phyloP scores from a whole-genome alignment of 2,888 invertebrate genomes.

The Scaptomyza polygonia region DNA sequence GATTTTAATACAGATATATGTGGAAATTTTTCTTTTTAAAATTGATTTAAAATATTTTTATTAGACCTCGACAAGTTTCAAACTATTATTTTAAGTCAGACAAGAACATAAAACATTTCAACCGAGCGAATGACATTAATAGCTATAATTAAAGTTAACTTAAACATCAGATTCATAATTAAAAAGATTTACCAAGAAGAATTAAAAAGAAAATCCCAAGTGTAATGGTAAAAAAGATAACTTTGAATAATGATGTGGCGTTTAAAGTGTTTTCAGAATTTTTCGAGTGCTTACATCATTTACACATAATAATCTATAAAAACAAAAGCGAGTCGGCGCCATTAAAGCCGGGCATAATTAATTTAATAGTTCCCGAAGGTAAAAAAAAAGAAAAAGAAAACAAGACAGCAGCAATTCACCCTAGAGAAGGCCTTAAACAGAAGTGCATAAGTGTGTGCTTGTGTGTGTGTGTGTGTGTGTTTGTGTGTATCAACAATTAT shows the following conservation, averaged over 20 bases:
- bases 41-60: no score
- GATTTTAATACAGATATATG: no score
- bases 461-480: not conserved
- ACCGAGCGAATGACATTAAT: no score
- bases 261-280: constrained; percentile 25
- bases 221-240: constrained; percentile 25
- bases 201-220: not conserved
- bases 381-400: constrained; percentile 44
- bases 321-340: constrained; percentile 38
- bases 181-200: not conserved
- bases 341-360: constrained; percentile 67
- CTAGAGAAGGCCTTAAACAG: constrained; percentile 17
- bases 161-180: no score
- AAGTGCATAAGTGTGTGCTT: no score
- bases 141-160: no score
- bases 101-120: no score
- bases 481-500: not conserved
- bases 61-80: no score
- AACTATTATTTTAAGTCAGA: no score
- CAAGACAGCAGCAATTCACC: constrained; percentile 13
- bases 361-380: constrained; percentile 67
- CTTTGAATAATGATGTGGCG: constrained; percentile 12
- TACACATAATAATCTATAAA: constrained; percentile 54
- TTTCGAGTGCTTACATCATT: constrained; percentile 17
- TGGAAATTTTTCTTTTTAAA: no score